phyloP scores from a whole-genome alignment of 92 coral and sea anemone genomes.

The Porites divaricata region DNA sequence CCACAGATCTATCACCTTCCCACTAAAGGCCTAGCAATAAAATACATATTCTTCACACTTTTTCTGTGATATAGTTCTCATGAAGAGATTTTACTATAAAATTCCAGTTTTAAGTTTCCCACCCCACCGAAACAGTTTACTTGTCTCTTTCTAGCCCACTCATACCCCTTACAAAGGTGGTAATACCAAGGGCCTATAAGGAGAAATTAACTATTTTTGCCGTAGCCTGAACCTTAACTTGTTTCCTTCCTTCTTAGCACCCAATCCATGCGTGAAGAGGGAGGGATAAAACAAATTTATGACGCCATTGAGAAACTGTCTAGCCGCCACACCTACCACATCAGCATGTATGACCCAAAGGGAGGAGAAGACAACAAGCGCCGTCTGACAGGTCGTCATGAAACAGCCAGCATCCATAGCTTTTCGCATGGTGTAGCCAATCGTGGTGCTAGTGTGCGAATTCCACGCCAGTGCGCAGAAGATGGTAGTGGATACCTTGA shows the following conservation, averaged over 20 bases:
- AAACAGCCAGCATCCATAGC: constrained; percentile 82
- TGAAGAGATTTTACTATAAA: background rate
- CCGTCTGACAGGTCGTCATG: constrained; percentile 90
- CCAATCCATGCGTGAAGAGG: constrained; percentile 86
- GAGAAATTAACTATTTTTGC: background rate
- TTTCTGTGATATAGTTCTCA: no score
- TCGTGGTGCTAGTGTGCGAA: constrained; percentile 95
- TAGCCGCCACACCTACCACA: constrained; percentile 87
- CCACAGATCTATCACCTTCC: no score
- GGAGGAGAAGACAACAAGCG: constrained; percentile 93
- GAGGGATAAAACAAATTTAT: constrained; percentile 87
- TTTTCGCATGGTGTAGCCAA: constrained; percentile 97
- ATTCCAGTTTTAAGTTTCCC: background rate
- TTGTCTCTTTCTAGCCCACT: no score
- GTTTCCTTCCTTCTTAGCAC: constrained; percentile 59
- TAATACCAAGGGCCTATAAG: no score
- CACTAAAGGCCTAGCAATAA: no score
- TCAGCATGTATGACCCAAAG: constrained; percentile 95
- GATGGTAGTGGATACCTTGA: constrained; percentile 96
- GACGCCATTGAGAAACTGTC: constrained; percentile 88
- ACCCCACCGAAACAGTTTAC: no score
- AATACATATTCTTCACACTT: no score
- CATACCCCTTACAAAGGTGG: background rate
- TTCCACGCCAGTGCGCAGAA: constrained; percentile 97
- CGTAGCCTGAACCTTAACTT: background rate